Base-by-base conservation (phyloP, 2,113 vertebrate species). In the Gorsachius goisagi region DNA sequence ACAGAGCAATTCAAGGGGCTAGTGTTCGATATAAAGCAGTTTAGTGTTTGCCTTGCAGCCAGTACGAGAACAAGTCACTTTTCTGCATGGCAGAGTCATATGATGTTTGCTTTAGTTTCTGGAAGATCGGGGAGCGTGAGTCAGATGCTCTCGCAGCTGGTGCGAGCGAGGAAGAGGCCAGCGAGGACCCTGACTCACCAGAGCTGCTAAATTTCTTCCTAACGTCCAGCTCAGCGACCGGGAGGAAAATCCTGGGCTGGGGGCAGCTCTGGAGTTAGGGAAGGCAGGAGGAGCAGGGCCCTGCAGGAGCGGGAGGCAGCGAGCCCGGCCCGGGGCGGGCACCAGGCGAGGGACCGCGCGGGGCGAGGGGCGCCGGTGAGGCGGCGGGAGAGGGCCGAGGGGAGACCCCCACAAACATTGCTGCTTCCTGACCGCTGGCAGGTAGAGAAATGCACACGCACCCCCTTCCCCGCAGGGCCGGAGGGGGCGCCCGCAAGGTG, bases 131-230 rank as follows among this genome's bases (percentile, higher is more conserved):
- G 80, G 67, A 85, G 87, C 21, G 23, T 47, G 85, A 95, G 85
- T 91, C 96, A 95, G 94, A 93, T 47, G 76, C 77, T 86, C 55
- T 28, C 21, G 33, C 97, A 94, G 89, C 95, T 85, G 91, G 66
- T 52, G 85, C 15, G 16, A 20, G 49, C 35, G 11, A 53, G 88
- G 68, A 9, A 24, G 17, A 21, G 64, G 82, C 73, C 52, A 33
- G 88, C 49, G 26, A 79, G 60, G 88, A 80, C 94, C 95, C 85
- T 91, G 96, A 87, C 93, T 94, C 96, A 87, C 85, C 80, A n/a
- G 56, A 58, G 32, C 76, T 11, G 76, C 93, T 11, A 4, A 37
- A 26, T 27, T 18, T 69, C 90, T 73, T 37, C 66, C 26, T 9
- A 8, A 67, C 32, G 41, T 9, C 72, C 56, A 73, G 71, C 73